Base-by-base conservation (phyloP, 2,797 vertebrate genomes). In the Bradypus variegatus region DNA sequence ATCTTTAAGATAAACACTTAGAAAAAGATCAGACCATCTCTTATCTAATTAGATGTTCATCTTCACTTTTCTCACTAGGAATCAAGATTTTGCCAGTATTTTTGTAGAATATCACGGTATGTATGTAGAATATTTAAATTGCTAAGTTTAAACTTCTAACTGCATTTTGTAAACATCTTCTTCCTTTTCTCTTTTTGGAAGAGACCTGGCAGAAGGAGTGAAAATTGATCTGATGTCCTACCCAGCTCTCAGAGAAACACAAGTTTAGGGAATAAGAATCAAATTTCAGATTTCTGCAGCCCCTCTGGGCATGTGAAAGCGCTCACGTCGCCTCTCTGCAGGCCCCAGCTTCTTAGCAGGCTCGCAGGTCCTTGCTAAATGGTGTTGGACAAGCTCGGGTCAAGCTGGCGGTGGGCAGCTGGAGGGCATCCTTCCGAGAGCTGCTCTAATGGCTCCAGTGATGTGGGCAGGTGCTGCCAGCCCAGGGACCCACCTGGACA, bases 61-160 rank as follows among this genome's bases (percentile, higher is more conserved):
- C 70, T 69, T 15, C 11, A 48, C 62, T 50, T 48, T 36, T 72
- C 5, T 16, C 38, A 5, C 72, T 0, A 0, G 9, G 1, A 5
- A 3, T 25, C 75, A 76, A 89, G 41, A 25, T 41, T 48, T 36
- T 23, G 60, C 65, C 60, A 16, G 19, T 10, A 1, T 69, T 87
- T 27, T 4, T n/a, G 69, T 38, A 14, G 36, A 41, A 41, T 25
- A 41, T 69, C n/a, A n/a, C 3, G 18, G 15, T 21, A 36, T 36
- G 14, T 19, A 21, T 9, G 67, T 36, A 69, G 67, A 36, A 91
- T 76, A 88, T 94, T 94, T 92, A 81, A 53, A 53, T 76, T 21
- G 36, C 50, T 80, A 65, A 93, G 88, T 76, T 91, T 88, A 88
- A 92, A 89, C 84, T 69, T 89, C 64, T 48, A 53, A 88, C 36